Conservation (phyloP, 2,888 invertebrate species). For the Scelioninae gen. 1 region DNA sequence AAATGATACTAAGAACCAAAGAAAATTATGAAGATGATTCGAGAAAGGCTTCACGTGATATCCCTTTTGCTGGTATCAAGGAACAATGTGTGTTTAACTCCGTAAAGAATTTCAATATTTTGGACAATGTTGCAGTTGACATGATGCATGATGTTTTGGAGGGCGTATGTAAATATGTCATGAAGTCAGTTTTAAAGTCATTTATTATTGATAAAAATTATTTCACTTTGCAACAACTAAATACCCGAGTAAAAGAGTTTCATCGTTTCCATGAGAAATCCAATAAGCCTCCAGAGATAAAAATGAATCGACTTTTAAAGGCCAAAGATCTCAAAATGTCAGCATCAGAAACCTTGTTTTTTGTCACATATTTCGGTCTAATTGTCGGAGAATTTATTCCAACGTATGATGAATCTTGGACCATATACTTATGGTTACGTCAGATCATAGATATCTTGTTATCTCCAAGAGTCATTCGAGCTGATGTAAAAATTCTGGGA, state of each 20-base stretch:
- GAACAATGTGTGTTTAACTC: slow-evolving; percentile 20
- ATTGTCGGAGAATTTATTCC: slow-evolving; percentile 3
- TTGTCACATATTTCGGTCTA: slow-evolving; percentile 10
- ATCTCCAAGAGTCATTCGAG: slow-evolving; percentile 3
- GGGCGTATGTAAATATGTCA: slow-evolving; percentile 13
- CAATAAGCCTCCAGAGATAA: too few relatives aligned
- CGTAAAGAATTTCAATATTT: slow-evolving; percentile 1
- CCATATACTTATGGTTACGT: slow-evolving; percentile 2
- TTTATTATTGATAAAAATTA: slow-evolving; percentile 2
- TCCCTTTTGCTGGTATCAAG: slow-evolving; percentile 1
- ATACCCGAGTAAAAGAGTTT: too few relatives aligned
- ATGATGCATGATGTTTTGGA: slow-evolving; percentile 36
- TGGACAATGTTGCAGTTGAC: background rate
- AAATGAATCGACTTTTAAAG: background rate
- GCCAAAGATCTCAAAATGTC: slow-evolving; percentile 11
- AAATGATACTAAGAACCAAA: slow-evolving; percentile 53
- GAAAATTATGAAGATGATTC: slow-evolving; percentile 71
- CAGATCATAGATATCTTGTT: slow-evolving; percentile 24
- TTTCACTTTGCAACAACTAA: slow-evolving; percentile 4
- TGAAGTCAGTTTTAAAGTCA: background rate
- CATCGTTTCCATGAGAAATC: too few relatives aligned
- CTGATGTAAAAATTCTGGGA: background rate
- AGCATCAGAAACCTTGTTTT: slow-evolving; percentile 15
- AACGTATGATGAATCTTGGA: slow-evolving; percentile 3
- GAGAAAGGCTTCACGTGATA: too few relatives aligned